Percentiles rank a stretch among this genome's conserved stretches.
Evolutionary conservation across 2,797 vertebrate genomes (phyloP).

Genomic region (Oryzias dopingdopingensis): DNA sequence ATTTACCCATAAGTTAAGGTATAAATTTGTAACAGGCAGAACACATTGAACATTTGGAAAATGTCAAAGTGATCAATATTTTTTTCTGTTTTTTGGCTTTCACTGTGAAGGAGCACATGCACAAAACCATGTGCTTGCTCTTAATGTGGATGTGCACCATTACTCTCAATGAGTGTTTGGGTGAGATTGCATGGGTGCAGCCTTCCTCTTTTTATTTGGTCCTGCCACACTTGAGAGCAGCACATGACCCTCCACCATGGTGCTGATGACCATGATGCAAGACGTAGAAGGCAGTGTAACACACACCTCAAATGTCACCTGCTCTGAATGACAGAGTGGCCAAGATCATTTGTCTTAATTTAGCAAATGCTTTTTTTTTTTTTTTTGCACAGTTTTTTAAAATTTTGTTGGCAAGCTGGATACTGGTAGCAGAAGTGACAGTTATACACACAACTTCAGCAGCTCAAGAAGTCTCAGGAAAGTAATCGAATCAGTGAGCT

Average conservation of each 20-base stretch:
- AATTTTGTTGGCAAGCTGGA: neutral
- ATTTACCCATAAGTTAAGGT: too few species aligned
- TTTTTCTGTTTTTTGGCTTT: too few species aligned
- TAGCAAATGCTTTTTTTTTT: neutral
- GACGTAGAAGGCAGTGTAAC: slow-evolving; percentile 27
- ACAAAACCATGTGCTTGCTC: neutral
- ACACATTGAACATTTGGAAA: too few species aligned
- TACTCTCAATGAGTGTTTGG: slow-evolving; percentile 51
- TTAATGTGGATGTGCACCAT: slow-evolving; percentile 64
- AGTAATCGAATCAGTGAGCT: slow-evolving; percentile 28
- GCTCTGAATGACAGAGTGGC: slow-evolving; percentile 22
- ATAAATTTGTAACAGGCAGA: too few species aligned
- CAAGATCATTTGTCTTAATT: slow-evolving; percentile 25
- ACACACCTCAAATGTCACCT: slow-evolving; percentile 29
- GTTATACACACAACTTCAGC: slow-evolving; percentile 9
- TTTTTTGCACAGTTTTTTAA: neutral
- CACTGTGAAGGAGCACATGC: too few species aligned
- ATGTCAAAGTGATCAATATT: too few species aligned
- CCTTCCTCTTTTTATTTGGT: slow-evolving; percentile 34
- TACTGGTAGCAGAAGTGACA: slow-evolving; percentile 6
- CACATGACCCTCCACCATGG: slow-evolving; percentile 35
- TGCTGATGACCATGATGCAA: slow-evolving; percentile 44
- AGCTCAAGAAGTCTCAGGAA: slow-evolving; percentile 16
- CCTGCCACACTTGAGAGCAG: slow-evolving; percentile 53
- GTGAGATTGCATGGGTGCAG: slow-evolving; percentile 50